These are phyloP conservation scores for Catalaphyllia jardinei DNA, from an alignment of 64 coral and sea anemone species.

Conservation along the genomic window DNA sequence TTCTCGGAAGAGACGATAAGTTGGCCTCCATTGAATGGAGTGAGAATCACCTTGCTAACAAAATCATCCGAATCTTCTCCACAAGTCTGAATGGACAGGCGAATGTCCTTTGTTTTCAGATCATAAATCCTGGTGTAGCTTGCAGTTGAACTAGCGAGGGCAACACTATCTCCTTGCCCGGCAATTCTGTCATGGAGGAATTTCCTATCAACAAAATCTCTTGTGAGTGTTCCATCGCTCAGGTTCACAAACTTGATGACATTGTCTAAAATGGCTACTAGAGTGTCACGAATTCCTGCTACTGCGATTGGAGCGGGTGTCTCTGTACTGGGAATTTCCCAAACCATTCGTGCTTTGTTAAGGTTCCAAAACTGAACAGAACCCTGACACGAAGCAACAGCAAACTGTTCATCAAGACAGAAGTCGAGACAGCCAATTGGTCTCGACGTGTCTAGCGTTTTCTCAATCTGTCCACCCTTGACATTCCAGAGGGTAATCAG, in stretches of 20 bases:
- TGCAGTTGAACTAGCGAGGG: constrained; percentile 60
- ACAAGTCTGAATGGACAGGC: constrained; percentile 68
- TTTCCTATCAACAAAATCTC: constrained; percentile 72
- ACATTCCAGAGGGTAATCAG: constrained; percentile 87
- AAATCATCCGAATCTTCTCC: constrained; percentile 71
- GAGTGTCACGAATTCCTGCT: constrained; percentile 45
- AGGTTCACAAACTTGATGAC: constrained; percentile 63
- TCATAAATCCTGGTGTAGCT: constrained; percentile 81
- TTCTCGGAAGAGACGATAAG: constrained; percentile 75
- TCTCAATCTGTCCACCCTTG: constrained; percentile 60
- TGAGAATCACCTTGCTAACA: constrained; percentile 68
- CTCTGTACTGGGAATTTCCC: constrained; percentile 62
- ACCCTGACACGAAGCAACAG: constrained; percentile 67
- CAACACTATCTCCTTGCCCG: constrained; percentile 68
- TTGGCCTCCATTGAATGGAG: constrained; percentile 88
- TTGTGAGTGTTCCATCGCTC: constrained; percentile 54
- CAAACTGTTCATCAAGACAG: constrained; percentile 82
- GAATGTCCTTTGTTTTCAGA: constrained; percentile 54
- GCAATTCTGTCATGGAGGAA: constrained; percentile 75
- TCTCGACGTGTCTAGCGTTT: constrained; percentile 43
- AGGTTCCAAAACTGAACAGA: constrained; percentile 86
- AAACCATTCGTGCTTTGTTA: constrained; percentile 57
- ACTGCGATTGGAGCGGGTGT: constrained; percentile 61
- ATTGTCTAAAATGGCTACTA: constrained; percentile 75
- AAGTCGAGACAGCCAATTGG: constrained; percentile 67